These are phyloP conservation scores for Canis aureus DNA, from an alignment of 2,113 vertebrate species.

Conservation along the genomic window DNA sequence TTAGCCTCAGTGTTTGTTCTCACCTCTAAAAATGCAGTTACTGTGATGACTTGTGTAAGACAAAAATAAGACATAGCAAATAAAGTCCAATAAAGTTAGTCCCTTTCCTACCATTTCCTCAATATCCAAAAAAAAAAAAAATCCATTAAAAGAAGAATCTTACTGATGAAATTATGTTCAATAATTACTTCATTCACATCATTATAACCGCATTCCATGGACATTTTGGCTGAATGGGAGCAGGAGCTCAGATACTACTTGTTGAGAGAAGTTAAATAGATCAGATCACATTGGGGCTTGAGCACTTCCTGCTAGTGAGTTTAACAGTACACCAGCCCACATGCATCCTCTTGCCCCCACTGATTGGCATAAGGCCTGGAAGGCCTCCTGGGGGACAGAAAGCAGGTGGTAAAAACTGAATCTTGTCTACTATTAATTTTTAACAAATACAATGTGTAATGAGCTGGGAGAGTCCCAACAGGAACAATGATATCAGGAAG, in stretches of 20 bases:
- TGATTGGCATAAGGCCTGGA: neutral
- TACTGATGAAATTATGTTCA: neutral
- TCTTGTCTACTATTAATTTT: neutral
- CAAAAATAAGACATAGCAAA: conserved; percentile 11
- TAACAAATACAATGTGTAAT: neutral
- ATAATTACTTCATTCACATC: conserved; percentile 1
- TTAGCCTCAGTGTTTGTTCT: neutral
- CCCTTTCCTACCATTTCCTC: neutral
- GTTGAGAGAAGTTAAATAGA: neutral
- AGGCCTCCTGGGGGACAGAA: neutral
- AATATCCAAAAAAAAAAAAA: neutral
- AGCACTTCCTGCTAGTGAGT: neutral
- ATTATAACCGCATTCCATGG: neutral
- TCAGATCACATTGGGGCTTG: neutral
- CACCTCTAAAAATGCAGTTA: neutral
- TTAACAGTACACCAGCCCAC: neutral
- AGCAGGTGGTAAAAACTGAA: neutral
- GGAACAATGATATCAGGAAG: neutral
- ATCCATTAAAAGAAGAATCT: neutral
- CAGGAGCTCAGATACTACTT: neutral
- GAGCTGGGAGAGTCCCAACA: neutral
- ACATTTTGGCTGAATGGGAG: neutral
- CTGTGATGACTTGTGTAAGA: neutral
- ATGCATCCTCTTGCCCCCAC: neutral
- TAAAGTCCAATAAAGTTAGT: conserved; percentile 16